Evolutionary conservation across 2,888 invertebrate genomes (phyloP).

Genomic region (Lamproptera curius): DNA sequence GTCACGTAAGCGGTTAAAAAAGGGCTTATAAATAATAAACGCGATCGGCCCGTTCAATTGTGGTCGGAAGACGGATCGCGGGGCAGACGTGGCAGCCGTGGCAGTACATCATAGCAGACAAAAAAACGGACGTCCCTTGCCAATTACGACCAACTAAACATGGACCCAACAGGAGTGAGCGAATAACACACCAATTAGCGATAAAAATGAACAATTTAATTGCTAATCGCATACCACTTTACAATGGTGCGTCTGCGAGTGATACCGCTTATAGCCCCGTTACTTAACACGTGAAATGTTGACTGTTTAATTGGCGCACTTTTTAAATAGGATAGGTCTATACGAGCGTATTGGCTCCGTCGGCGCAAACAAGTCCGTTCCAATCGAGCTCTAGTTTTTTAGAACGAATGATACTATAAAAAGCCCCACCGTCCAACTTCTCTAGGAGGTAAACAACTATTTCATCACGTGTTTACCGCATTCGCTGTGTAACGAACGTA

Average conservation of each 20-base stretch:
- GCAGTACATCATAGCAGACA: conserved; percentile 16
- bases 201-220: conserved; percentile 22
- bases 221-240: conserved; percentile 19
- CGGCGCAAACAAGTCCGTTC: conserved; percentile 1
- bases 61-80: conserved; percentile 15
- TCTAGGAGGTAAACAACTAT: conserved; percentile 12
- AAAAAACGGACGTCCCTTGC: conserved; percentile 19
- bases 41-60: conserved; percentile 6
- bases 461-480: conserved; percentile 4
- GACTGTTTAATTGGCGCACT: conserved; percentile 9
- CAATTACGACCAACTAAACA: conserved; percentile 19
- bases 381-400: not conserved
- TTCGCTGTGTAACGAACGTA: conserved; percentile 1
- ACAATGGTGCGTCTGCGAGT: conserved; percentile 9
- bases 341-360: not conserved
- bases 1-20: conserved; percentile 5
- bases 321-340: conserved; percentile 1
- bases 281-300: conserved; percentile 15
- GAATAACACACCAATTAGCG: conserved; percentile 18
- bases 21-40: not conserved
- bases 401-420: not conserved
- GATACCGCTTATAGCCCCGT: conserved; percentile 6
- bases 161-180: conserved; percentile 15
- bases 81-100: conserved; percentile 4
- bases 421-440: not conserved